phyloP scores from a whole-genome alignment of 2,113 vertebrate species.

The Triplophysa dalaica region DNA sequence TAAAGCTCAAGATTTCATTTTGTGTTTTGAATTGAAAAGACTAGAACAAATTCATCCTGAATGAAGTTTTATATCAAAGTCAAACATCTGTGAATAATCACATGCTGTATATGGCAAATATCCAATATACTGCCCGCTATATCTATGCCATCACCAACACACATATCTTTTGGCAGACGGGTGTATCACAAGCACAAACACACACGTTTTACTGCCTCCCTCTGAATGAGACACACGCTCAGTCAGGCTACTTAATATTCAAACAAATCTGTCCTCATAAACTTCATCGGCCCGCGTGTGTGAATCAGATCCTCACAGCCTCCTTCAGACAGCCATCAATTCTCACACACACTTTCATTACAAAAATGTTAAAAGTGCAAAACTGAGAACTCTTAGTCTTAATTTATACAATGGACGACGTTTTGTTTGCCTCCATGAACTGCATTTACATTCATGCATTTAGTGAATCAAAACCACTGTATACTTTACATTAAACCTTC shows the following conservation, averaged over 20 bases:
- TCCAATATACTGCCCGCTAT: neutral
- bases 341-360: conserved; percentile 4
- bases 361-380: neutral
- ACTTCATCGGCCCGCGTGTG: conserved; percentile 39
- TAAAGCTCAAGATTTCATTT: too few relatives aligned
- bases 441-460: too few relatives aligned
- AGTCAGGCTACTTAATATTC: conserved; percentile 71
- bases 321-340: conserved; percentile 37
- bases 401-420: neutral
- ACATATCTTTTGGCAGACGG: conserved; percentile 21
- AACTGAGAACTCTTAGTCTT: neutral
- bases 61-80: too few relatives aligned
- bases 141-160: conserved; percentile 7
- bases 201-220: conserved; percentile 48
- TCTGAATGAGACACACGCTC: conserved; percentile 43
- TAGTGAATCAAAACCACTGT: too few relatives aligned
- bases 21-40: too few relatives aligned
- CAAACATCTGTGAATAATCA: too few relatives aligned
- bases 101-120: too few relatives aligned
- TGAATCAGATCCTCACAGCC: conserved; percentile 48
- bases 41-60: too few relatives aligned
- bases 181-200: conserved; percentile 49
- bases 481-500: too few relatives aligned
- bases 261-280: conserved; percentile 66
- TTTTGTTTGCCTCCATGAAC: too few relatives aligned